Evolutionary conservation across 2,888 invertebrate species (phyloP).

Genomic region (Torymus auratus): DNA sequence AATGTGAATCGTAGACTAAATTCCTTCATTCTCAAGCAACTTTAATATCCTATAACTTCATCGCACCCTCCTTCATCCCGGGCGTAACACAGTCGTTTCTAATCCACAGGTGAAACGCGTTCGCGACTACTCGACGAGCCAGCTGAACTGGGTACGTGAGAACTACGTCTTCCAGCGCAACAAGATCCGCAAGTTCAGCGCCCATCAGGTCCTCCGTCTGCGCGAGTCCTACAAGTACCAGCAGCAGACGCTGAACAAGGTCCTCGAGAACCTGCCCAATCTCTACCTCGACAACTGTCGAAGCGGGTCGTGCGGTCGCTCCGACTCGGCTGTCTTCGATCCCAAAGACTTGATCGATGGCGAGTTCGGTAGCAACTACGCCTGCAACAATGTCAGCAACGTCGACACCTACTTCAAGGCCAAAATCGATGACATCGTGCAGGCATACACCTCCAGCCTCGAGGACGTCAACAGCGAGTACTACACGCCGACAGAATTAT

Average conservation of each 20-base stretch:
- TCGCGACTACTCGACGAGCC: conserved; percentile 93
- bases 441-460: conserved; percentile 77
- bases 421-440: conserved; percentile 81
- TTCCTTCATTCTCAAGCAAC: too few relatives aligned
- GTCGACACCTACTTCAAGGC: conserved; percentile 84
- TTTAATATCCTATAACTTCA: not conserved
- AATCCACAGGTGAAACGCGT: conserved; percentile 88
- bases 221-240: conserved; percentile 97
- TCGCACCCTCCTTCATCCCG: too few relatives aligned
- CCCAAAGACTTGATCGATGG: conserved; percentile 77
- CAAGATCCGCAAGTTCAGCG: conserved; percentile 95
- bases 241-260: conserved; percentile 95
- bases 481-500: conserved; percentile 88
- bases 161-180: conserved; percentile 97
- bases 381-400: conserved; percentile 75
- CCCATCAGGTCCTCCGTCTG: conserved; percentile 91
- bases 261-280: conserved; percentile 93
- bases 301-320: conserved; percentile 86
- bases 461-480: conserved; percentile 83
- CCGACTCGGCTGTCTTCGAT: conserved; percentile 86
- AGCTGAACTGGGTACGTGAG: conserved; percentile 95
- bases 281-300: conserved; percentile 96
- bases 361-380: conserved; percentile 32
- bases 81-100: not conserved
- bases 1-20: too few relatives aligned